Evolutionary conservation across 2,888 invertebrate genomes (phyloP).

Genomic region (Melipona bicolor): DNA sequence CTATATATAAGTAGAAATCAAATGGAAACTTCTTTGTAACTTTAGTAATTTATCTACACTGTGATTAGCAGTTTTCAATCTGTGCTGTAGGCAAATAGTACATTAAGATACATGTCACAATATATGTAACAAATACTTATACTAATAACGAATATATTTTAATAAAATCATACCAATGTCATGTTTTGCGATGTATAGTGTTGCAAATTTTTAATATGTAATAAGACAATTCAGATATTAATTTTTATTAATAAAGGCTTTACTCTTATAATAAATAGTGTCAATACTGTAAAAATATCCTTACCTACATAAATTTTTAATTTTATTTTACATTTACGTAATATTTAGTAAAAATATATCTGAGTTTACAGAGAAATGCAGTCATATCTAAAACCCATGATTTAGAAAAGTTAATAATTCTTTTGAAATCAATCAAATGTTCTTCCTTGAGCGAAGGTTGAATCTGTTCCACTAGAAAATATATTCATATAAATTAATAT

Average conservation of each 20-base stretch:
- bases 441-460: constrained; percentile 74
- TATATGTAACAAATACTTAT: constrained; percentile 47
- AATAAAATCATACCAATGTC: constrained; percentile 58
- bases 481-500: background rate
- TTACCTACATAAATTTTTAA: background rate
- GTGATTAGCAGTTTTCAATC: constrained; percentile 74
- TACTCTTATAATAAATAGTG: constrained; percentile 45
- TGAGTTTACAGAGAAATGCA: constrained; percentile 74
- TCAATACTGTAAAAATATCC: constrained; percentile 13
- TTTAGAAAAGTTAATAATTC: constrained; percentile 65
- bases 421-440: constrained; percentile 68
- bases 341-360: constrained; percentile 73
- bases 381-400: constrained; percentile 68
- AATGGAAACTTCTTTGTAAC: constrained; percentile 72
- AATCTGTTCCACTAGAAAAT: constrained; percentile 75
- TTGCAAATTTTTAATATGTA: constrained; percentile 57
- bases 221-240: constrained; percentile 66
- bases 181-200: constrained; percentile 46
- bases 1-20: constrained; percentile 65
- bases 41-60: constrained; percentile 78
- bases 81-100: constrained; percentile 41
- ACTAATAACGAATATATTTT: constrained; percentile 57
- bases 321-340: constrained; percentile 57
- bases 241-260: constrained; percentile 78
- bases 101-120: constrained; percentile 22